phyloP scores from a whole-genome alignment of 2,888 invertebrate species.

The Scrobipalpa costella region DNA sequence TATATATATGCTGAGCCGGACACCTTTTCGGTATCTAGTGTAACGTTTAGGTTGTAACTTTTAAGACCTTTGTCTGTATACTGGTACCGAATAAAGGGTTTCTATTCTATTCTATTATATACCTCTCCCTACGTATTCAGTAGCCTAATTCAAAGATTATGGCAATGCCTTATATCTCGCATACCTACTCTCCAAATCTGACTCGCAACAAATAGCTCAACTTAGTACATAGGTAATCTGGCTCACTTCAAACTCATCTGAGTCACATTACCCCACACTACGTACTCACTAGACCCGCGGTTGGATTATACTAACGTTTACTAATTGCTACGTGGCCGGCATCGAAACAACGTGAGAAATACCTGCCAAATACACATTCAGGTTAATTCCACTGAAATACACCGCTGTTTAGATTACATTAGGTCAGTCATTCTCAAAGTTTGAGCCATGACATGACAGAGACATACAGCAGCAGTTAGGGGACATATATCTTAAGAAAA shows the following conservation, averaged over 20 bases:
- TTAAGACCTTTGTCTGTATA: no score
- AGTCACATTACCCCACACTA: neutral
- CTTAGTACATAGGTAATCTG: neutral
- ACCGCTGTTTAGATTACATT: conserved; percentile 20
- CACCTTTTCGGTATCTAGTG: no score
- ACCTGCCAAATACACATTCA: conserved; percentile 22
- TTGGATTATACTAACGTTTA: conserved; percentile 63
- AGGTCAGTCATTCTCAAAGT: neutral
- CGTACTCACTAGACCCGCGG: conserved; percentile 28
- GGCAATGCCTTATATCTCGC: no score
- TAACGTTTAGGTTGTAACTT: no score
- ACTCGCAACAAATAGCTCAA: neutral
- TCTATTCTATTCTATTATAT: no score
- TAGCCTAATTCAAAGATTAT: no score
- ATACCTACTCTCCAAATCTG: no score
- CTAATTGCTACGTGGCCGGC: conserved; percentile 72
- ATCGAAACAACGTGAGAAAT: conserved; percentile 45
- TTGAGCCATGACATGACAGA: neutral
- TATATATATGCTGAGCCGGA: no score
- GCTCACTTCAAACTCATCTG: neutral
- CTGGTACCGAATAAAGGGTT: no score
- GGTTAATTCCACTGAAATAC: conserved; percentile 27
- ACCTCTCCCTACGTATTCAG: no score
- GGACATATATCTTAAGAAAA: no score
- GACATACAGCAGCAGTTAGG: no score